phyloP scores from a whole-genome alignment of 2,888 invertebrate genomes.

The Myopa testacea region DNA sequence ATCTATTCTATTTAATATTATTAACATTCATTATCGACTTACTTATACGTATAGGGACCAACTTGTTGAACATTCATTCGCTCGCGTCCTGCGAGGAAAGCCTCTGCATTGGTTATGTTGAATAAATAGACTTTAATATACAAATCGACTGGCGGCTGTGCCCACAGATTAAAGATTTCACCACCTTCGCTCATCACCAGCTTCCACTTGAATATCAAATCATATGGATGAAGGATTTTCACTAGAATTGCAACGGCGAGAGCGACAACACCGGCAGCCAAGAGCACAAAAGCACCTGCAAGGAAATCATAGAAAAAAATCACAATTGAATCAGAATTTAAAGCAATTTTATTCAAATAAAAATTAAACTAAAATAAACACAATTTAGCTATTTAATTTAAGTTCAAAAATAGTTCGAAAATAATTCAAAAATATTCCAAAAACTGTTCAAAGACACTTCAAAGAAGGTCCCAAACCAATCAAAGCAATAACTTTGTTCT shows the following conservation, averaged over 20 bases:
- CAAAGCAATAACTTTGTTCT: too few relatives aligned
- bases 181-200: slow-evolving; percentile 78
- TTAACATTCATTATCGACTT: slow-evolving; percentile 59
- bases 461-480: too few relatives aligned
- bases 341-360: not conserved
- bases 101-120: slow-evolving; percentile 86
- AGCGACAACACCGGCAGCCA: slow-evolving; percentile 77
- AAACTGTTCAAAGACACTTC: too few relatives aligned
- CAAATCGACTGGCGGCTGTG: slow-evolving; percentile 82
- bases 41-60: slow-evolving; percentile 92
- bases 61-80: slow-evolving; percentile 81
- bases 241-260: slow-evolving; percentile 76
- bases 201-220: slow-evolving; percentile 82
- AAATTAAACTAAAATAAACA: too few relatives aligned
- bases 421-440: too few relatives aligned
- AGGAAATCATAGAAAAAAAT: slow-evolving; percentile 46
- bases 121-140: slow-evolving; percentile 83
- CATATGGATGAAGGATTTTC: slow-evolving; percentile 78
- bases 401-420: too few relatives aligned
- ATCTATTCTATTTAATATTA: not conserved
- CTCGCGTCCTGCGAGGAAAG: slow-evolving; percentile 78
- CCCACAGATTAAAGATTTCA: slow-evolving; percentile 87
- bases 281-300: slow-evolving; percentile 79
- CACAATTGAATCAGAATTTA: not conserved
- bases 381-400: too few relatives aligned